phyloP scores from a whole-genome alignment of 1,140 invertebrate species.

The Caenorhabditis remanei region DNA sequence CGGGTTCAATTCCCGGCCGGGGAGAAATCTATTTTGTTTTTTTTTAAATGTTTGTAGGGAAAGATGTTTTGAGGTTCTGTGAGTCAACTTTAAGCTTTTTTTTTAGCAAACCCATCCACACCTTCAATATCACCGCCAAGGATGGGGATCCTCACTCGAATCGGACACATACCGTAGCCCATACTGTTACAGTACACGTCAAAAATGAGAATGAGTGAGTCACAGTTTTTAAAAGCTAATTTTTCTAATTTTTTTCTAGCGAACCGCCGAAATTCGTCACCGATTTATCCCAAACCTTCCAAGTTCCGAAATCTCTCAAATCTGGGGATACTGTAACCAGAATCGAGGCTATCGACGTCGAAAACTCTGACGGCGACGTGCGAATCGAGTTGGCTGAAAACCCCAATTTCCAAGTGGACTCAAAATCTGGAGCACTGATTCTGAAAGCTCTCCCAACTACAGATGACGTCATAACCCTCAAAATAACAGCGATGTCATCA shows the following conservation, averaged over 20 bases:
- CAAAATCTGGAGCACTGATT: neutral
- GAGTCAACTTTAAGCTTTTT: no score
- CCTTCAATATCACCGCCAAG: constrained; percentile 54
- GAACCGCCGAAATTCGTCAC: constrained; percentile 54
- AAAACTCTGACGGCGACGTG: neutral
- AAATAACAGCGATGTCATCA: constrained; percentile 12
- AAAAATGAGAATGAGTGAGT: constrained; percentile 64
- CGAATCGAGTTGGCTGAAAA: neutral
- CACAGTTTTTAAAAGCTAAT: neutral
- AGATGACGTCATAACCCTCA: neutral
- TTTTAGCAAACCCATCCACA: constrained; percentile 45
- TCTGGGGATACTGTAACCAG: constrained; percentile 18
- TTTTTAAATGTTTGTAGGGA: neutral
- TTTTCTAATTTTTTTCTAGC: constrained; percentile 48
- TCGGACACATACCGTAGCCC: constrained; percentile 39
- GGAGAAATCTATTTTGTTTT: constrained; percentile 59
- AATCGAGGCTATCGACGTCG: constrained; percentile 48
- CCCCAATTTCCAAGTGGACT: constrained; percentile 6
- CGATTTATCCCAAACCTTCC: constrained; percentile 39
- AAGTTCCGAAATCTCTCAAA: neutral
- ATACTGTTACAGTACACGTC: constrained; percentile 60
- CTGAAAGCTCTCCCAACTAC: neutral
- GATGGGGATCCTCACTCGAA: constrained; percentile 64
- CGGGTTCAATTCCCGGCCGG: constrained; percentile 73
- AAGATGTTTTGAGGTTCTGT: neutral